These are phyloP conservation scores for Gorilla gorilla DNA, from an alignment of 2,113 vertebrate species.

Conservation along the genomic window DNA sequence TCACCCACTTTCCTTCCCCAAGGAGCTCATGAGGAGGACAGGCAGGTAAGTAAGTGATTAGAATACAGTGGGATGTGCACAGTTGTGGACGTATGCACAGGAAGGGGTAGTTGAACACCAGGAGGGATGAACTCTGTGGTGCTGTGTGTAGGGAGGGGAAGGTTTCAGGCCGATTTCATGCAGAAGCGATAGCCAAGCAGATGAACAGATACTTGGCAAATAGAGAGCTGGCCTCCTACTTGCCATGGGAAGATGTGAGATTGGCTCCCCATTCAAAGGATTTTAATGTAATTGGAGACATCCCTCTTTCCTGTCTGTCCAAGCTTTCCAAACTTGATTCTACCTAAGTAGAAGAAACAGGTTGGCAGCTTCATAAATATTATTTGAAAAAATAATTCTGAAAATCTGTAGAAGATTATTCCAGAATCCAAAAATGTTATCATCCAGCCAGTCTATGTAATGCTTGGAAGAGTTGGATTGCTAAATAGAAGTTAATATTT, in stretches of 20 bases:
- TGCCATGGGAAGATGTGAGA: fast-evolving
- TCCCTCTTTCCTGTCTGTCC: neutral
- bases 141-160: neutral
- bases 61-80: neutral
- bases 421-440: neutral
- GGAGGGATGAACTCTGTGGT: neutral
- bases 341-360: neutral
- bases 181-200: neutral
- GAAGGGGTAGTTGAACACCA: neutral
- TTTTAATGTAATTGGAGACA: neutral
- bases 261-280: neutral
- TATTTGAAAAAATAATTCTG: neutral
- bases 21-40: neutral
- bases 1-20: neutral
- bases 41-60: neutral
- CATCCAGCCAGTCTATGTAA: neutral
- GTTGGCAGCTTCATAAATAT: neutral
- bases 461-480: neutral
- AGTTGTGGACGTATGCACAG: too few species aligned
- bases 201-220: neutral
- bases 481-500: neutral
- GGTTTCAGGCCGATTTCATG: neutral
- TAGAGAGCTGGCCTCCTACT: neutral
- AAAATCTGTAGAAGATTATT: neutral
- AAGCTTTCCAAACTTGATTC: neutral